These are phyloP conservation scores for Eristalis pertinax DNA, from an alignment of 2,888 invertebrate genomes.

Conservation along the genomic window DNA sequence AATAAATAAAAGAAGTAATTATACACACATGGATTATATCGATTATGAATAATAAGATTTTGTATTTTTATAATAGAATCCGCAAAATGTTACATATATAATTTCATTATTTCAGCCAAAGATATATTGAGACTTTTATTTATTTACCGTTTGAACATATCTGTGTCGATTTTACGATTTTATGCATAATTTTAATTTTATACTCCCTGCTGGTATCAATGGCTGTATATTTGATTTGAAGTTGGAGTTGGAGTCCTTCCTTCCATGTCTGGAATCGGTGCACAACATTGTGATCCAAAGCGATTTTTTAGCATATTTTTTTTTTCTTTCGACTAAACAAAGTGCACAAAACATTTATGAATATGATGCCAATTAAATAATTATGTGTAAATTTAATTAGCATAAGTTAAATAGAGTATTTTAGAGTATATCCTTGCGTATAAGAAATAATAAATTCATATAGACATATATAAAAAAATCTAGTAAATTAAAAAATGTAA, in stretches of 20 bases:
- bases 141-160: background rate
- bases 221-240: too few species aligned
- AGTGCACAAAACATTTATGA: slow-evolving; percentile 2
- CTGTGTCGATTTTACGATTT: background rate
- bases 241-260: too few species aligned
- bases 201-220: background rate
- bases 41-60: slow-evolving; percentile 45
- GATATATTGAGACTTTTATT: slow-evolving; percentile 2
- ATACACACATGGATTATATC: background rate
- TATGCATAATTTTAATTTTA: background rate
- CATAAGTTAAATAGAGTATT: slow-evolving; percentile 29
- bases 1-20: background rate
- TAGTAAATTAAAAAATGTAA: background rate
- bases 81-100: slow-evolving; percentile 29
- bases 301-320: background rate
- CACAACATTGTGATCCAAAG: background rate
- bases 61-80: slow-evolving; percentile 68
- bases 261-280: too few species aligned
- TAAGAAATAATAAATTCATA: background rate
- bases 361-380: slow-evolving; percentile 54
- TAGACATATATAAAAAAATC: background rate
- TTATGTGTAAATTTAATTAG: background rate
- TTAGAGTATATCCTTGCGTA: slow-evolving; percentile 1
- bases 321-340: background rate
- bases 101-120: background rate